Base-by-base conservation (phyloP, 2,888 invertebrate species). In the Drosophila peninsularis region DNA sequence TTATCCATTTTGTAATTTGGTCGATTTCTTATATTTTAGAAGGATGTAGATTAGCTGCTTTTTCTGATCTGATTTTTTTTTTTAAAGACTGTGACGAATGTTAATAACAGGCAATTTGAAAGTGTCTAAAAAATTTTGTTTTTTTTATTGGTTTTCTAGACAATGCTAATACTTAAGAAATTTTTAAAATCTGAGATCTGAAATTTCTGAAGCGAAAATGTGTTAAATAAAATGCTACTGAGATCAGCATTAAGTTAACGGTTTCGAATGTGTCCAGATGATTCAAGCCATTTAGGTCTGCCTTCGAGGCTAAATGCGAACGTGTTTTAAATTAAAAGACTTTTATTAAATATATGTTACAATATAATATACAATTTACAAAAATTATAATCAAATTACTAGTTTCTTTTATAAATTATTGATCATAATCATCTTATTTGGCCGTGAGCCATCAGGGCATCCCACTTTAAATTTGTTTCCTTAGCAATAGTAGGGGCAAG, bases 311-410 rank as follows among this genome's bases (percentile, higher is more conserved):
- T 14, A 1, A n/a, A 24, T 27, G 4, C n/a, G 9, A 10, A 1
- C 2, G 2, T 1, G 3, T 19, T 19, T 21, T 2, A 10, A 45
- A 45, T 30, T 3, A 47, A n/a, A 27, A 27, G 2, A 27, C 27
- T 5, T 10, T n/a, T n/a, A n/a, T n/a, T n/a, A n/a, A n/a, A n/a
- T n/a, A n/a, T n/a, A n/a, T n/a, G n/a, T n/a, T n/a, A n/a, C n/a
- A n/a, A n/a, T n/a, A n/a, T n/a, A n/a, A n/a, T n/a, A 24, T 57
- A 63, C 57, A 71, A 62, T 56, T 52, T 56, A 70, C 24, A 53
- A 7, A 32, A 5, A 39, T 10, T 9, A 32, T 24, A 39, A 19
- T 5, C 14, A 11, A 54, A 32, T 9, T 17, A 41, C 14, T 14
- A 5, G 7, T 39, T 30, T 19, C 17, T 19, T 14, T 14, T 11